A percentile compares a stretch with the other conserved stretches of the same genome.
Evolutionary conservation across 1,140 invertebrate genomes (phyloP).

Genomic region (Drosophila asahinai): DNA sequence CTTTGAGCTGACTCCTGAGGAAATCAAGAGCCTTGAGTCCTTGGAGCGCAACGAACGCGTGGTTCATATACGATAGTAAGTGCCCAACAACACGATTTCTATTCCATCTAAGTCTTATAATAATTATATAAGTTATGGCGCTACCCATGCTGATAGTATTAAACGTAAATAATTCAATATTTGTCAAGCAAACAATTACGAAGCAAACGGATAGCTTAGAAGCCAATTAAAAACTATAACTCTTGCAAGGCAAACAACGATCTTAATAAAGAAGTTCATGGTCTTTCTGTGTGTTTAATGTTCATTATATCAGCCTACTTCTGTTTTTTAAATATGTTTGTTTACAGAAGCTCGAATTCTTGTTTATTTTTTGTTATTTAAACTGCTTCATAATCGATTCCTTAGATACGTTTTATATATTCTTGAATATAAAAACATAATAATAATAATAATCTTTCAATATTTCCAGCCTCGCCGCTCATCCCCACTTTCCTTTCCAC

Average conservation of each 20-base stretch:
- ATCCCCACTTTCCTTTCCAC: slow-evolving; percentile 19
- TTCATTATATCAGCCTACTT: background rate
- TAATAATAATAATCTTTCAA: too few species aligned
- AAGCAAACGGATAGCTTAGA: background rate
- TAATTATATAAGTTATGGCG: background rate
- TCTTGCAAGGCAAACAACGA: background rate
- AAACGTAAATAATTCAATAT: background rate
- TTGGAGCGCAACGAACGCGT: slow-evolving; percentile 86
- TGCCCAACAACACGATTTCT: background rate
- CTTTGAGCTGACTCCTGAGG: slow-evolving; percentile 88
- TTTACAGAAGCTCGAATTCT: too few species aligned
- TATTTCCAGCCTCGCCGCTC: slow-evolving; percentile 3
- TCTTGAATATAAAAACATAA: background rate
- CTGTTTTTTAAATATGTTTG: background rate
- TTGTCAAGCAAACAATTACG: background rate
- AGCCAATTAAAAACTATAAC: background rate
- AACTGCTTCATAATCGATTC: background rate
- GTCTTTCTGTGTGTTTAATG: background rate
- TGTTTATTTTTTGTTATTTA: background rate
- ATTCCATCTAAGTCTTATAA: too few species aligned
- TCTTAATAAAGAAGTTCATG: too few species aligned
- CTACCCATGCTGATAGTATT: background rate
- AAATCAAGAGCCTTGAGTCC: slow-evolving; percentile 85
- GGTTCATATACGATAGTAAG: slow-evolving; percentile 85
- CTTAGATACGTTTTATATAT: background rate